Conservation (phyloP, 2,888 invertebrate genomes). For the Sceliomorpha sp. region DNA sequence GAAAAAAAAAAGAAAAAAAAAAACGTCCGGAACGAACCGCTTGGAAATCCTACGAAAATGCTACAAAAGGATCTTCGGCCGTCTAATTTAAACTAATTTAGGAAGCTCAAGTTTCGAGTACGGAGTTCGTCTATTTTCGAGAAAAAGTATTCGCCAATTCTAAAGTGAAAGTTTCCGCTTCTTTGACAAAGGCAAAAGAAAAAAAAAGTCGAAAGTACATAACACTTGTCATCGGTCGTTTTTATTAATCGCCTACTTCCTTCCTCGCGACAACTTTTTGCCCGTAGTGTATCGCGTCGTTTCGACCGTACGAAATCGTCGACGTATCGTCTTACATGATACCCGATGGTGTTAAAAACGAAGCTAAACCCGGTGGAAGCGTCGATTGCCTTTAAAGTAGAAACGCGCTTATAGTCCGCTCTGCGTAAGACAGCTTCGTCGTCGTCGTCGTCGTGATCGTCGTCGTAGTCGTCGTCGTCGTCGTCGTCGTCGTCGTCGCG, state of each 20-base stretch:
- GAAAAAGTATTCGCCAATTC: slow-evolving; percentile 3
- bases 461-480: too few relatives aligned
- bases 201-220: slow-evolving; percentile 8
- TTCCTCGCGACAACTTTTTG: slow-evolving; percentile 13
- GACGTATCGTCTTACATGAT: slow-evolving; percentile 25
- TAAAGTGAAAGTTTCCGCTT: too few relatives aligned
- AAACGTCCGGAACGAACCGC: too few relatives aligned
- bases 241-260: slow-evolving; percentile 5
- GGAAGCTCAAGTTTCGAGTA: too few relatives aligned
- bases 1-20: too few relatives aligned
- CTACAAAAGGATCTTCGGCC: too few relatives aligned
- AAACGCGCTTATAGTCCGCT: slow-evolving; percentile 37
- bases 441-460: too few relatives aligned
- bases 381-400: slow-evolving; percentile 49
- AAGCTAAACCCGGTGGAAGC: slow-evolving; percentile 31
- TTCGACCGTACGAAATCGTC: slow-evolving; percentile 1
- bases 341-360: slow-evolving; percentile 19
- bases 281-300: slow-evolving; percentile 12
- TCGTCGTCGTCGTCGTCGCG: slow-evolving; percentile 34
- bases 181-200: background rate
- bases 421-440: slow-evolving; percentile 45
- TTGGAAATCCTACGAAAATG: too few relatives aligned
- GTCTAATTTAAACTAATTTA: too few relatives aligned
- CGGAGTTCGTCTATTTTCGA: slow-evolving; percentile 9
- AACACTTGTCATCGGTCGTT: slow-evolving; percentile 14